phyloP scores from a whole-genome alignment of 1,140 invertebrate genomes.

The Drosophila sechellia region DNA sequence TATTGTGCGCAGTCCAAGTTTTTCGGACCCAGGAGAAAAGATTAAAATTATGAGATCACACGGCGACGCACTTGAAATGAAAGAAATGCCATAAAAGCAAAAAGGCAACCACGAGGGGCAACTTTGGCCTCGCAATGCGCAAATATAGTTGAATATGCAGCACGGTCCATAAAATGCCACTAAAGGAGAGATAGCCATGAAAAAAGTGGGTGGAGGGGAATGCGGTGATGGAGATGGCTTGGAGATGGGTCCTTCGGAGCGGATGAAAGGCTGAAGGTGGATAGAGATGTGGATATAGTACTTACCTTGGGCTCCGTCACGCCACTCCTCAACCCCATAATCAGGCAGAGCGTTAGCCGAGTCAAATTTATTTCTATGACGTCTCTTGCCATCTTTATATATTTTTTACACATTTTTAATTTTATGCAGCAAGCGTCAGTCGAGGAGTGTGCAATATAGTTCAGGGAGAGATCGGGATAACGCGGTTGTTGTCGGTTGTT shows the following conservation, averaged over 20 bases:
- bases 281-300: slow-evolving; percentile 46
- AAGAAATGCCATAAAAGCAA: slow-evolving; percentile 61
- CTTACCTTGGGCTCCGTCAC: slow-evolving; percentile 84
- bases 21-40: slow-evolving; percentile 23
- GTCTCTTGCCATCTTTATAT: slow-evolving; percentile 83
- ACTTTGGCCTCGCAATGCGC: slow-evolving; percentile 12
- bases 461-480: slow-evolving; percentile 42
- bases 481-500: slow-evolving; percentile 55
- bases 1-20: slow-evolving; percentile 28
- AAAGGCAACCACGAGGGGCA: slow-evolving; percentile 46
- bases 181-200: slow-evolving; percentile 20
- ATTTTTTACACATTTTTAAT: slow-evolving; percentile 67
- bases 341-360: slow-evolving; percentile 82
- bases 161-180: slow-evolving; percentile 62
- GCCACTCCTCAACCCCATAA: slow-evolving; percentile 84
- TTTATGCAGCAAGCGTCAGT: slow-evolving; percentile 78
- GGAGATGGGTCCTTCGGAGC: background rate
- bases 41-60: slow-evolving; percentile 49
- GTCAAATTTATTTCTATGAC: slow-evolving; percentile 84
- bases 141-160: slow-evolving; percentile 45
- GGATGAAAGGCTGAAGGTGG: slow-evolving; percentile 6
- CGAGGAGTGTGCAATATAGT: slow-evolving; percentile 31
- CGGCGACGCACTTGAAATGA: slow-evolving; percentile 60
- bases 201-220: background rate
- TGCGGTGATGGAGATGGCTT: background rate